These are phyloP conservation scores for Cerastis rubricosa DNA, from an alignment of 2,888 invertebrate genomes.

Conservation along the genomic window DNA sequence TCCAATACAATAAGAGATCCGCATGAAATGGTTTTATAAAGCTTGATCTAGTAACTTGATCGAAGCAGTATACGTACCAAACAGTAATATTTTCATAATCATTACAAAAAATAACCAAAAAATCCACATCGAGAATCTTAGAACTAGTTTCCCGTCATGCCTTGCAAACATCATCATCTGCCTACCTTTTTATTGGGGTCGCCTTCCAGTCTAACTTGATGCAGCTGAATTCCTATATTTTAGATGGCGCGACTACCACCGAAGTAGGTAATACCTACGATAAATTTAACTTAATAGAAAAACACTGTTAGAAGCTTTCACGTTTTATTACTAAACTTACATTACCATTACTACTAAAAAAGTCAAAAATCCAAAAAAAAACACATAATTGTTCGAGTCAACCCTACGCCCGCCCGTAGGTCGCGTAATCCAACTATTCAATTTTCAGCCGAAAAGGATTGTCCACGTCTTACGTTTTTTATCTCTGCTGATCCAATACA, in stretches of 20 bases:
- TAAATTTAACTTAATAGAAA: too few relatives aligned
- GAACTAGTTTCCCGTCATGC: background rate
- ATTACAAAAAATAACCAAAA: background rate
- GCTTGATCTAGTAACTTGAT: background rate
- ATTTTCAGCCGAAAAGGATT: conserved; percentile 89
- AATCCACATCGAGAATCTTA: background rate
- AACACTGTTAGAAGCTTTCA: too few relatives aligned
- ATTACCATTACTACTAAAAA: background rate
- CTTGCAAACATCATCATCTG: background rate
- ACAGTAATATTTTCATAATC: background rate
- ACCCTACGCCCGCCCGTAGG: conserved; percentile 76
- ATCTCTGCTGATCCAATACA: conserved; percentile 83
- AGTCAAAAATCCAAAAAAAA: background rate
- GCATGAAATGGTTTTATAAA: too few relatives aligned
- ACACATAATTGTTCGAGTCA: conserved; percentile 55
- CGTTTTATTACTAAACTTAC: too few relatives aligned
- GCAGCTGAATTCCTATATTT: background rate
- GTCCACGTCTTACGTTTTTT: conserved; percentile 87
- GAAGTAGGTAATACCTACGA: too few relatives aligned
- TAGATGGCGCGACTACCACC: background rate
- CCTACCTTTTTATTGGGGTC: background rate
- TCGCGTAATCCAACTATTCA: conserved; percentile 90
- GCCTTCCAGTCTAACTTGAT: background rate
- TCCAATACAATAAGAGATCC: too few relatives aligned
- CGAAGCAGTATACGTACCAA: background rate